These are phyloP conservation scores for Clinocottus analis DNA, from an alignment of 2,113 vertebrate species.

Conservation along the genomic window DNA sequence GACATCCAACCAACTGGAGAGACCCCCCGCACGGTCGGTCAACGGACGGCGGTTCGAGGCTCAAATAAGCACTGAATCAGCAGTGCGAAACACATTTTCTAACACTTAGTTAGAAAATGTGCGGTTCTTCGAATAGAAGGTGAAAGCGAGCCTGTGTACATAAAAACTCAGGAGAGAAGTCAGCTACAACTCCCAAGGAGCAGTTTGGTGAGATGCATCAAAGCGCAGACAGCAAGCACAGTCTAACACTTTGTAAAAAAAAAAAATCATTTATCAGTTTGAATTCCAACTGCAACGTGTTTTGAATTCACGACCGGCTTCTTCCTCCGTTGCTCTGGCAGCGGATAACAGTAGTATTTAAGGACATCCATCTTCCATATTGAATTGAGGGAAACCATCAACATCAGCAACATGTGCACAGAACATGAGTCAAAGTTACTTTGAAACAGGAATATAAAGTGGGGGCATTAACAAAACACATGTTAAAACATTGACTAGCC, in stretches of 20 bases:
- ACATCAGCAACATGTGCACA: not conserved
- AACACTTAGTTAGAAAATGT: too few relatives aligned
- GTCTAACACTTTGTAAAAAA: not conserved
- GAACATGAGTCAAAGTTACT: not conserved
- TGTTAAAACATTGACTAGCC: too few relatives aligned
- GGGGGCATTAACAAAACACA: not conserved
- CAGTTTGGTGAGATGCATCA: conserved; percentile 7
- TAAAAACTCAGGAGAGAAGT: not conserved
- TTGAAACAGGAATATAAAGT: not conserved
- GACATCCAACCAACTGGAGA: not conserved
- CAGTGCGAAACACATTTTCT: too few relatives aligned
- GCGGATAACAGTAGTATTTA: not conserved
- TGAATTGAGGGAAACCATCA: not conserved
- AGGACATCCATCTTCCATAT: not conserved
- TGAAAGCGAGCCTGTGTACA: not conserved
- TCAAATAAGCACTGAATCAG: not conserved
- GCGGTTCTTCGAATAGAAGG: not conserved
- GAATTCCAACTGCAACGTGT: not conserved
- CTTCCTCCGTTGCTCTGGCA: not conserved
- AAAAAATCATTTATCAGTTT: not conserved
- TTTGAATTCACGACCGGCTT: not conserved
- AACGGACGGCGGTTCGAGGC: not conserved
- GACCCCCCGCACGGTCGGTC: not conserved
- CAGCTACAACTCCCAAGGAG: not conserved
- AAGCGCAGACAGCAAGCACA: not conserved